Conservation (phyloP, 2,797 vertebrate species). For the Prionace glauca region DNA sequence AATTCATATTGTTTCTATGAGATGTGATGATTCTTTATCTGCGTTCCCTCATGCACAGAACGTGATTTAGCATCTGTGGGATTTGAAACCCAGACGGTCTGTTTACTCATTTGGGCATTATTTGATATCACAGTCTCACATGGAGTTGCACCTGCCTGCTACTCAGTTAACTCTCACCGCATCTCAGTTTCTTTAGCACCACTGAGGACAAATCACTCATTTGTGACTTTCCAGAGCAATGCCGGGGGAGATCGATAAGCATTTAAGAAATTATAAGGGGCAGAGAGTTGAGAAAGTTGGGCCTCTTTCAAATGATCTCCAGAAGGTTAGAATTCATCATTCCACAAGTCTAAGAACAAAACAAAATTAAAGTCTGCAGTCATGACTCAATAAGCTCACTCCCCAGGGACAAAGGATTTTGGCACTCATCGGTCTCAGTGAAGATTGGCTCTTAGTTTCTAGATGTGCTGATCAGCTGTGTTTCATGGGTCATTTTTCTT, state of each 20-base stretch:
- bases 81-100: background rate
- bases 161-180: background rate
- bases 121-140: background rate
- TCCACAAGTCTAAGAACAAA: background rate
- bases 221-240: background rate
- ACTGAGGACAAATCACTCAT: background rate
- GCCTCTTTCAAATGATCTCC: background rate
- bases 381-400: background rate
- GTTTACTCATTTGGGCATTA: background rate
- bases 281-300: background rate
- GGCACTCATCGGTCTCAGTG: background rate
- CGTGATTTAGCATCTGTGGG: background rate
- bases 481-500: slow-evolving; percentile 4
- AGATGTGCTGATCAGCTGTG: background rate
- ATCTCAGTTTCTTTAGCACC: background rate
- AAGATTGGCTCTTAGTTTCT: background rate
- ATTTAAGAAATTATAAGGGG: background rate
- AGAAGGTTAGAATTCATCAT: background rate
- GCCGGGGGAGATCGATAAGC: background rate
- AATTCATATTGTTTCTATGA: no score
- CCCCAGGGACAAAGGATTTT: background rate
- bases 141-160: background rate
- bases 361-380: background rate
- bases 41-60: background rate
- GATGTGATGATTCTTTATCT: background rate